Percentiles rank a stretch among this genome's conserved stretches.
Conservation (phyloP, 1,140 invertebrate species). For the Temnothorax nylanderi region DNA sequence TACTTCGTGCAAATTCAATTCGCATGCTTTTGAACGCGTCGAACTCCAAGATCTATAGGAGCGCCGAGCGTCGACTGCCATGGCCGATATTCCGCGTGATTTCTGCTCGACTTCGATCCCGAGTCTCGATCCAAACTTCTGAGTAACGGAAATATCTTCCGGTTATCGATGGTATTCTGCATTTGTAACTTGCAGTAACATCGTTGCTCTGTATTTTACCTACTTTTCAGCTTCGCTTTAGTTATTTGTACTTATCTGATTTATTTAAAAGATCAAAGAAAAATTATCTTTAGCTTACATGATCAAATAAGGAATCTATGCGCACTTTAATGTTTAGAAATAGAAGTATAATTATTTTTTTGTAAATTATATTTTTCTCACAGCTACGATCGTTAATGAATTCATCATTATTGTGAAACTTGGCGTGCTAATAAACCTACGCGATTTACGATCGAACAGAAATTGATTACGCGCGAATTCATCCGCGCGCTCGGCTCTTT, state of each 20-base stretch:
- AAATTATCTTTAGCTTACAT: neutral
- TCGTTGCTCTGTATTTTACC: neutral
- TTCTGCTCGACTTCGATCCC: constrained; percentile 17
- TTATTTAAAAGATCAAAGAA: neutral
- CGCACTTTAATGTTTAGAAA: neutral
- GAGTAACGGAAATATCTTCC: neutral
- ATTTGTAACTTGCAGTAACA: neutral
- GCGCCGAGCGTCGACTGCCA: neutral
- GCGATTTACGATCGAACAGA: constrained; percentile 32
- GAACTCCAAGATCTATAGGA: constrained; percentile 52
- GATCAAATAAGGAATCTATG: neutral
- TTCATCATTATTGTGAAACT: constrained; percentile 34
- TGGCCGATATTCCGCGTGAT: constrained; percentile 51
- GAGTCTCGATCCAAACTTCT: neutral
- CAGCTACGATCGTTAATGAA: neutral
- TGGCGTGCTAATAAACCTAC: constrained; percentile 30
- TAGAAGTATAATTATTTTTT: neutral
- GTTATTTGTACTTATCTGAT: neutral
- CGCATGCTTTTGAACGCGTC: constrained; percentile 55
- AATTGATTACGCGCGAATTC: constrained; percentile 35
- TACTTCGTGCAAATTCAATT: constrained; percentile 48
- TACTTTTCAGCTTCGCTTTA: neutral
- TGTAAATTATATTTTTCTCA: neutral
- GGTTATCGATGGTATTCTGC: neutral
- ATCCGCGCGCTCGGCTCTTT: constrained; percentile 35